These are phyloP conservation scores for Thalassarche chlororhynchos DNA, from an alignment of 2,113 vertebrate genomes.

Conservation along the genomic window DNA sequence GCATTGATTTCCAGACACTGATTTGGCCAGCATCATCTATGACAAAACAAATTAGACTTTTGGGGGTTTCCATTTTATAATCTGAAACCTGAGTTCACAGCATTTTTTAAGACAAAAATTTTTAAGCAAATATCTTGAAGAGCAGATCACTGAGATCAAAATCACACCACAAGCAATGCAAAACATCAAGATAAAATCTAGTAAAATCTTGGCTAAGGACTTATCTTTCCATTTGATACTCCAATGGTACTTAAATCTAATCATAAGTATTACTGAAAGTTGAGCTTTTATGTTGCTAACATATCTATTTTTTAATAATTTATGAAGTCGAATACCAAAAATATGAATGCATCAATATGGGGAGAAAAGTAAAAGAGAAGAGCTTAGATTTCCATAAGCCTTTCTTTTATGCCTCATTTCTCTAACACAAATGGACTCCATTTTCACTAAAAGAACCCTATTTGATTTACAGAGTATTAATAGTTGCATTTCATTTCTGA, in stretches of 20 bases:
- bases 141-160: neutral
- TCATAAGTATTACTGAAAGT: neutral
- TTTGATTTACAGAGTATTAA: neutral
- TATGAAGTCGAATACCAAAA: neutral
- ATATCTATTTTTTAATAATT: neutral
- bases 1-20: neutral
- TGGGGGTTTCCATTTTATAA: neutral
- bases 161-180: neutral
- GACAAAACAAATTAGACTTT: neutral
- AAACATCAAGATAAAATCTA: neutral
- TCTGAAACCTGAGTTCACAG: neutral
- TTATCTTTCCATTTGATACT: neutral
- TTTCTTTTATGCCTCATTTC: neutral
- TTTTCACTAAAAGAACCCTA: neutral
- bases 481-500: neutral
- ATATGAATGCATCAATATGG: neutral
- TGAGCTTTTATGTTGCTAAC: neutral
- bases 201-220: neutral
- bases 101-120: neutral
- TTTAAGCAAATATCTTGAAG: neutral
- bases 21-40: neutral
- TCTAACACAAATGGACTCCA: neutral
- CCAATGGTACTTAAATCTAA: neutral
- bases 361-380: neutral
- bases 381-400: neutral